Evolutionary conservation across 2,797 vertebrate species (phyloP).

Genomic region (Hydrolagus colliei): DNA sequence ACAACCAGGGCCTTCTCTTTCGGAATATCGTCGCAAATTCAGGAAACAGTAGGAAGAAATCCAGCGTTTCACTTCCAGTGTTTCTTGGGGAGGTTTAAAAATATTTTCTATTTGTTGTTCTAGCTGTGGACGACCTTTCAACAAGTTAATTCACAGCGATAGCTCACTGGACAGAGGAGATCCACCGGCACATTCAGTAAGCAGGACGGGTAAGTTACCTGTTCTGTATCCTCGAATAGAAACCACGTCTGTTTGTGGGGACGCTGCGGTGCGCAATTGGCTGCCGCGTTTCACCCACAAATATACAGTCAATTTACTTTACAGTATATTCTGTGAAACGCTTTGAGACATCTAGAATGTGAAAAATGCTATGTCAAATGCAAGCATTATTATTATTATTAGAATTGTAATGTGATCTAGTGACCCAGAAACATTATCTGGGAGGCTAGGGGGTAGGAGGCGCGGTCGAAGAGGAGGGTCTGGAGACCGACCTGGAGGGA

Average conservation of each 20-base stretch:
- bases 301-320: too few species aligned
- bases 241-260: background rate
- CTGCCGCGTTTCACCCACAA: too few species aligned
- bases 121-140: slow-evolving; percentile 87
- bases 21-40: background rate
- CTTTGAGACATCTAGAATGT: too few species aligned
- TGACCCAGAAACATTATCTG: background rate
- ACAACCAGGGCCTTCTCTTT: background rate
- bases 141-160: slow-evolving; percentile 63
- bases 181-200: slow-evolving; percentile 46
- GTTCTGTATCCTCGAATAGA: too few species aligned
- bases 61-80: background rate
- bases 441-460: background rate
- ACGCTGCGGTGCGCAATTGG: too few species aligned
- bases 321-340: too few species aligned
- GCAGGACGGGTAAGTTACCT: slow-evolving; percentile 65
- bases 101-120: slow-evolving; percentile 34
- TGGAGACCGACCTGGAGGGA: too few species aligned
- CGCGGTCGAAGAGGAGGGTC: background rate
- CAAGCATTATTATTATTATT: background rate
- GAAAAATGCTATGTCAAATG: too few species aligned
- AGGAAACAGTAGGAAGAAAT: background rate
- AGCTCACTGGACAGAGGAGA: slow-evolving; percentile 65
- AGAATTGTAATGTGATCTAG: background rate
- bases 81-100: background rate